Conservation (phyloP, 2,113 vertebrate species). For the Nothocercus julius region DNA sequence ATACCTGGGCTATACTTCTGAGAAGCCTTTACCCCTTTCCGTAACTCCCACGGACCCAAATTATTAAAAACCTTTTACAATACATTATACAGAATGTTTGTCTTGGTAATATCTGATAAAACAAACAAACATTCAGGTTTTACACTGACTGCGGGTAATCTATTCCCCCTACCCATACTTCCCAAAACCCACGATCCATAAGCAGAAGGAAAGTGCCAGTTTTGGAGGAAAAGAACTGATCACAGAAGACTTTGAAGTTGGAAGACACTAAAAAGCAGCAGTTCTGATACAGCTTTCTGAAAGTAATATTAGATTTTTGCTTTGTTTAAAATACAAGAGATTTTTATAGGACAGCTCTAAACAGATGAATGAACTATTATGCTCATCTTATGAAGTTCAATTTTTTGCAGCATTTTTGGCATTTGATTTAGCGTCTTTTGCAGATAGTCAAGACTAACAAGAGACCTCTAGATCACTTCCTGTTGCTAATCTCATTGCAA, state of each 20-base stretch:
- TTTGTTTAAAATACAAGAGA: neutral
- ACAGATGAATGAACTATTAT: neutral
- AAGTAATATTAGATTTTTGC: neutral
- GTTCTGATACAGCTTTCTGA: neutral
- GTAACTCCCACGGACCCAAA: neutral
- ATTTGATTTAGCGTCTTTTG: neutral
- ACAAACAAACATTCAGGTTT: neutral
- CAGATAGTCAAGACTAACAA: neutral
- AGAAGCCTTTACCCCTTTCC: neutral
- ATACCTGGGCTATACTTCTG: neutral
- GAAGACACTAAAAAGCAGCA: neutral
- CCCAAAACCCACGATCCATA: neutral
- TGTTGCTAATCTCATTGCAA: neutral
- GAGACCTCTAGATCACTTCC: neutral
- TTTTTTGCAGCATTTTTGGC: neutral
- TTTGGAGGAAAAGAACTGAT: neutral
- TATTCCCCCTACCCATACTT: no score
- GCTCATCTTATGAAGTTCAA: neutral
- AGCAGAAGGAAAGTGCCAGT: neutral
- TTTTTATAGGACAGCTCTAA: neutral
- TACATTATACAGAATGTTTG: neutral
- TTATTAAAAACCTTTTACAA: neutral
- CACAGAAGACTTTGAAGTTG: neutral
- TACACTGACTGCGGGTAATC: no score
- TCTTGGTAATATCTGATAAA: neutral